Evolutionary conservation across 2,888 invertebrate species (phyloP).

Genomic region (Crematogaster levior): DNA sequence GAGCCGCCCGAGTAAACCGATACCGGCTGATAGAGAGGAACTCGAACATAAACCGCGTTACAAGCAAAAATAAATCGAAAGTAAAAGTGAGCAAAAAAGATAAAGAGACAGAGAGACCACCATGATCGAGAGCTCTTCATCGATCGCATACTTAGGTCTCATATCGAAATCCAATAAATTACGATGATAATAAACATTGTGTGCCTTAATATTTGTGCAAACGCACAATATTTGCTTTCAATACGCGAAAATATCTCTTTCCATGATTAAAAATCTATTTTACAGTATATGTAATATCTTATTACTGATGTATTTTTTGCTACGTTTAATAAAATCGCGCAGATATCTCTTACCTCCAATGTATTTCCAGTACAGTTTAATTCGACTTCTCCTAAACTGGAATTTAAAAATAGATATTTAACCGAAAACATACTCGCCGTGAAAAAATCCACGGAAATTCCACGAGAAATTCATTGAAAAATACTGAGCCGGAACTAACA

Average conservation of each 20-base stretch:
- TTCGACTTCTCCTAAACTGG: not conserved
- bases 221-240: not conserved
- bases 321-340: not conserved
- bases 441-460: not conserved
- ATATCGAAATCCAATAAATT: slow-evolving; percentile 35
- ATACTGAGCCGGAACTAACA: slow-evolving; percentile 5
- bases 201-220: not conserved
- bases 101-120: not conserved
- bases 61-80: slow-evolving; percentile 51
- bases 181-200: not conserved
- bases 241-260: not conserved
- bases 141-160: not conserved
- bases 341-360: not conserved
- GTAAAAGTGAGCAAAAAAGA: not conserved
- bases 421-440: not conserved
- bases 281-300: not conserved
- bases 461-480: not conserved
- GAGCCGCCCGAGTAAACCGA: slow-evolving; percentile 61
- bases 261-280: not conserved
- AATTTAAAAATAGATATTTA: not conserved
- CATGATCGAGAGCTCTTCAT: slow-evolving; percentile 30
- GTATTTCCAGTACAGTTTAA: not conserved
- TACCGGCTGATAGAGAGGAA: slow-evolving; percentile 54
- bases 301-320: not conserved
- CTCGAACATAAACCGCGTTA: slow-evolving; percentile 55